These are phyloP conservation scores for Sterna hirundo DNA, from an alignment of 2,113 vertebrate genomes.

Conservation along the genomic window DNA sequence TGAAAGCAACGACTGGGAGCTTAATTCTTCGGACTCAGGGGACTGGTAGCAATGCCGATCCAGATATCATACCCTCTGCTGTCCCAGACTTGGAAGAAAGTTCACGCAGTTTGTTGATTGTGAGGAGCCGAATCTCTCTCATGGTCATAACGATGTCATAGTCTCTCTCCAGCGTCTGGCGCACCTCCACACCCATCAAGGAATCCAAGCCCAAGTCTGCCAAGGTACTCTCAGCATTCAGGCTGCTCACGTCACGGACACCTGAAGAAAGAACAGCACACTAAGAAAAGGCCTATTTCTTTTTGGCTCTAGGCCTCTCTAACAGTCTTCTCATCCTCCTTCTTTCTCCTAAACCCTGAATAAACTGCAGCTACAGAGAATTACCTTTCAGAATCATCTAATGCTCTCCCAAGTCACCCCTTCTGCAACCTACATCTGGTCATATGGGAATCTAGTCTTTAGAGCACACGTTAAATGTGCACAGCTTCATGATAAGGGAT, in stretches of 20 bases:
- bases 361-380: neutral
- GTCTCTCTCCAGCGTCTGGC: slow-evolving; percentile 90
- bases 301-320: neutral
- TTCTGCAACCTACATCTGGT: neutral
- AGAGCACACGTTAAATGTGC: neutral
- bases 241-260: slow-evolving; percentile 81
- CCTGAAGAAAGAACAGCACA: slow-evolving; percentile 69
- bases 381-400: neutral
- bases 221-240: slow-evolving; percentile 86
- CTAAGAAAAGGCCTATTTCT: neutral
- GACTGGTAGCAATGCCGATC: neutral
- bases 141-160: slow-evolving; percentile 88
- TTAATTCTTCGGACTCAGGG: neutral
- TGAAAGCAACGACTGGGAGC: neutral
- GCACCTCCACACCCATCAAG: slow-evolving; percentile 96
- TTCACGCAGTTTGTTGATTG: slow-evolving; percentile 86
- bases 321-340: neutral
- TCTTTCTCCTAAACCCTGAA: neutral
- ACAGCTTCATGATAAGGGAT: neutral
- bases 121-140: slow-evolving; percentile 90
- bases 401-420: neutral
- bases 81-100: slow-evolving; percentile 70
- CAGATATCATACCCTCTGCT: slow-evolving; percentile 67
- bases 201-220: slow-evolving; percentile 94
- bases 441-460: neutral